phyloP scores from a whole-genome alignment of 2,888 invertebrate species.

The Morpho achilles region DNA sequence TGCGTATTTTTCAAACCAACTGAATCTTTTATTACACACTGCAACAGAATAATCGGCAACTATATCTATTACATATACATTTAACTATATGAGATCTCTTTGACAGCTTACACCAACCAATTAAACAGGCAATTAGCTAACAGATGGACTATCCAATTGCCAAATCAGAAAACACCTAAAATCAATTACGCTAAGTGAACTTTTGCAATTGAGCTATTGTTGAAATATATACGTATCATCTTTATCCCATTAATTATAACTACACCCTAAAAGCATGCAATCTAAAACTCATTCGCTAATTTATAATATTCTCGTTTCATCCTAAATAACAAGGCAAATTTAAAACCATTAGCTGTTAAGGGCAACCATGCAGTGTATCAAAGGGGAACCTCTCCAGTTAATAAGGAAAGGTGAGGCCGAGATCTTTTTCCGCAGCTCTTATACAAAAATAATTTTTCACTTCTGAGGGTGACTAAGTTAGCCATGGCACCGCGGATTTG shows the following conservation, averaged over 20 bases:
- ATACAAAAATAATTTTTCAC: slow-evolving; percentile 57
- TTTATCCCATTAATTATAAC: slow-evolving; percentile 10
- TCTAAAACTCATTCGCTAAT: slow-evolving; percentile 12
- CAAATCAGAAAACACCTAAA: no score
- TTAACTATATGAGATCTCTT: no score
- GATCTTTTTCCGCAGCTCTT: slow-evolving; percentile 54
- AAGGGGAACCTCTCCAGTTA: slow-evolving; percentile 60
- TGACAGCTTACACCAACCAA: no score
- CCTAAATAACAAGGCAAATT: slow-evolving; percentile 50
- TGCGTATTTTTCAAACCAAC: no score
- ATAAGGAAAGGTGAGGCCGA: slow-evolving; percentile 69
- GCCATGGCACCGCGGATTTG: slow-evolving; percentile 21
- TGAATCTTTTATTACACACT: no score
- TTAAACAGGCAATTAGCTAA: no score
- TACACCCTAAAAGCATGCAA: slow-evolving; percentile 10
- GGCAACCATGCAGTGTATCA: slow-evolving; percentile 58
- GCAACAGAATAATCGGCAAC: no score
- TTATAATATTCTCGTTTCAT: slow-evolving; percentile 31
- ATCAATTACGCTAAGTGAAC: no score
- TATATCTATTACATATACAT: no score
- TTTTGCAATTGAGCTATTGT: no score
- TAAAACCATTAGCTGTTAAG: slow-evolving; percentile 66
- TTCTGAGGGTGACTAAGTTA: slow-evolving; percentile 33
- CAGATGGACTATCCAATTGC: no score
- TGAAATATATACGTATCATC: slow-evolving; percentile 2